These are phyloP conservation scores for Pentalonia nigronervosa DNA, from an alignment of 1,140 invertebrate species.

Conservation along the genomic window DNA sequence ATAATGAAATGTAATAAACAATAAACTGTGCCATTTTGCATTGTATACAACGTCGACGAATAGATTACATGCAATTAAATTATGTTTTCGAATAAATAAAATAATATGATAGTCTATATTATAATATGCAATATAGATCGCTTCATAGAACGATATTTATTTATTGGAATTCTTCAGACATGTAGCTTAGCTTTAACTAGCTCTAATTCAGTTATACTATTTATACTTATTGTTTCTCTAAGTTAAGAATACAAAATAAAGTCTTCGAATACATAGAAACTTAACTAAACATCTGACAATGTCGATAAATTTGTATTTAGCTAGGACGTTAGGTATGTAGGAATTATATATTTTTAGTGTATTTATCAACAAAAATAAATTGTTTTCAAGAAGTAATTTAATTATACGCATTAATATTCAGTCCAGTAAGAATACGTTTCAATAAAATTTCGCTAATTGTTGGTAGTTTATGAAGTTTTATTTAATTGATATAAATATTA, in stretches of 20 bases:
- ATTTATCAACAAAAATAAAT: neutral
- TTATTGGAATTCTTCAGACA: neutral
- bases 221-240: neutral
- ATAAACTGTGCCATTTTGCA: neutral
- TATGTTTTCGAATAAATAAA: neutral
- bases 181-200: neutral
- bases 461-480: too few species aligned
- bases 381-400: neutral
- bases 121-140: neutral
- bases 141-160: neutral
- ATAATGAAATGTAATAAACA: slow-evolving; percentile 11
- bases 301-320: neutral
- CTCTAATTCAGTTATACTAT: neutral
- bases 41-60: neutral
- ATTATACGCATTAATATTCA: too few species aligned
- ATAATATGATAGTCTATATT: neutral
- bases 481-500: too few species aligned
- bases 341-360: neutral
- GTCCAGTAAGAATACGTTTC: too few species aligned
- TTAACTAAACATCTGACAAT: neutral
- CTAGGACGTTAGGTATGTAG: neutral
- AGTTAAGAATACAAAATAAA: neutral
- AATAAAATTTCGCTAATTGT: too few species aligned
- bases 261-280: neutral
- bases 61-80: neutral